These are phyloP conservation scores for Schizopygopsis pylzovi DNA, from an alignment of 2,797 vertebrate genomes.

Conservation along the genomic window DNA sequence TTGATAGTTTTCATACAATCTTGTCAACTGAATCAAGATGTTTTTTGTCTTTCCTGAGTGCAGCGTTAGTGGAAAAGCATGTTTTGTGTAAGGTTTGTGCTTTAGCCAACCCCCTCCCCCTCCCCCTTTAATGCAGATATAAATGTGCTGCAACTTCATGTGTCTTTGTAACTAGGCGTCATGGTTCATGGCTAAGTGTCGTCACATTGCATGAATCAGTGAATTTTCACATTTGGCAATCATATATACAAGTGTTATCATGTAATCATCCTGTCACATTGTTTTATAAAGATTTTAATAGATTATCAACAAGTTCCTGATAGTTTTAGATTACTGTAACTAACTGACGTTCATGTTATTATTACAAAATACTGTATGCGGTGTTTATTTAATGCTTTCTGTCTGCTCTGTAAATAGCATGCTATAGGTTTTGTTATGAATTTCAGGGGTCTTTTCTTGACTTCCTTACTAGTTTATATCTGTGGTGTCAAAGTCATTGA, in stretches of 20 bases:
- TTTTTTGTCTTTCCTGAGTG: constrained; percentile 14
- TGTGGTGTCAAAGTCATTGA: constrained; percentile 58
- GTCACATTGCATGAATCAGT: constrained; percentile 56
- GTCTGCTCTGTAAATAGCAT: constrained; percentile 49
- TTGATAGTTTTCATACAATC: constrained; percentile 12
- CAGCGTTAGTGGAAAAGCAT: constrained; percentile 33
- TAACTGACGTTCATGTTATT: background rate
- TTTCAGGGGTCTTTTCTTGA: constrained; percentile 54
- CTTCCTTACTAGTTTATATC: constrained; percentile 52
- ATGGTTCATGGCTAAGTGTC: constrained; percentile 53
- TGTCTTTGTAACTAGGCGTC: constrained; percentile 46
- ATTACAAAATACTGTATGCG: constrained; percentile 21
- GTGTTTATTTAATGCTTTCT: constrained; percentile 20
- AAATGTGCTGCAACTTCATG: constrained; percentile 44
- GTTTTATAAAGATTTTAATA: constrained; percentile 46
- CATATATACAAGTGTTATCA: constrained; percentile 32
- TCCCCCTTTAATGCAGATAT: constrained; percentile 34
- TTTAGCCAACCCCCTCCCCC: constrained; percentile 1
- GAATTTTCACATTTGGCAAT: constrained; percentile 42
- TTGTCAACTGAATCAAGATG: background rate
- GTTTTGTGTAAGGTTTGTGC: constrained; percentile 37
- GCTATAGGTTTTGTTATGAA: constrained; percentile 39
- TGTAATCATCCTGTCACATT: constrained; percentile 24
- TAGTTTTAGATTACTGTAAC: constrained; percentile 12
- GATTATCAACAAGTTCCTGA: constrained; percentile 14